Evolutionary conservation across 35 echinoderm and acorn worm species (phyloP).

Genomic region (Strongylocentrotus purpuratus): DNA sequence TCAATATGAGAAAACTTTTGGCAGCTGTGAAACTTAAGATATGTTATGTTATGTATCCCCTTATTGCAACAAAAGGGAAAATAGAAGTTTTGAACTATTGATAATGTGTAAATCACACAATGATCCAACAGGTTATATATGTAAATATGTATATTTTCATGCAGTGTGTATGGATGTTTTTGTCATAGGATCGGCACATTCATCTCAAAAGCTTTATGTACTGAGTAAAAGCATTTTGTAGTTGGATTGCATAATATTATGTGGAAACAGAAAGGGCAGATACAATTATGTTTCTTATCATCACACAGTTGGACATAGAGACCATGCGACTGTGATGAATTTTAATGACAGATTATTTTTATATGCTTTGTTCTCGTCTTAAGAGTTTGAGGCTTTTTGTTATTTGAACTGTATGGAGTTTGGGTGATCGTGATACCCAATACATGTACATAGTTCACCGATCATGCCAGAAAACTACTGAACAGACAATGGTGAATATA

Average conservation of each 20-base stretch:
- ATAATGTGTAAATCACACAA: background rate
- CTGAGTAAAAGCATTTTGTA: background rate
- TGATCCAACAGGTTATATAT: too few relatives aligned
- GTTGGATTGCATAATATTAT: background rate
- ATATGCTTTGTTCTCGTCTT: background rate
- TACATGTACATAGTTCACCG: background rate
- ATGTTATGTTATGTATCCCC: too few relatives aligned
- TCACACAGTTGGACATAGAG: background rate
- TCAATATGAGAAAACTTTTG: too few relatives aligned
- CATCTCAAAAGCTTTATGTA: too few relatives aligned
- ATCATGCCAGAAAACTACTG: too few relatives aligned
- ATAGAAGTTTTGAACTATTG: background rate
- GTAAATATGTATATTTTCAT: too few relatives aligned
- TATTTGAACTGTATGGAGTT: background rate
- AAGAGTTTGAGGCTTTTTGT: background rate
- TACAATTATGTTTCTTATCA: background rate
- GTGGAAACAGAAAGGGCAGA: background rate
- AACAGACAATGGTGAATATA: background rate
- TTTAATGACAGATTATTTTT: background rate
- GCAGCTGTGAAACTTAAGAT: too few relatives aligned
- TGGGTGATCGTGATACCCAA: background rate
- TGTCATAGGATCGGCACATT: too few relatives aligned
- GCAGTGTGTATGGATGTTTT: too few relatives aligned
- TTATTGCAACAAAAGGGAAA: background rate
- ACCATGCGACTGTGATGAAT: background rate